These are phyloP conservation scores for Meles meles DNA, from an alignment of 2,113 vertebrate species.

Conservation along the genomic window DNA sequence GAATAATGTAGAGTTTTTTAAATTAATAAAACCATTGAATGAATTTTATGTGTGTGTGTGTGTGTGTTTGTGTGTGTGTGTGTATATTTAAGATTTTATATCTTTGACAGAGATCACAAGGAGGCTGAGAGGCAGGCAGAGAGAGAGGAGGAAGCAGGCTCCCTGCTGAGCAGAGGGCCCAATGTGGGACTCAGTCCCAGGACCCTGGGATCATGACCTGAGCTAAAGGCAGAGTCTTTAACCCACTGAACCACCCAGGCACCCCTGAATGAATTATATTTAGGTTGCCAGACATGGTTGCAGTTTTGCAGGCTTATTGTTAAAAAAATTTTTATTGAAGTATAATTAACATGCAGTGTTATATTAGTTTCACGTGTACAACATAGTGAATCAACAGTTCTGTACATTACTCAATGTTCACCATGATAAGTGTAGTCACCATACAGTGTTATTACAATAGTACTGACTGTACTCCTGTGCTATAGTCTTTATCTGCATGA, in stretches of 20 bases:
- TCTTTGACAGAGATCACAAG: no score
- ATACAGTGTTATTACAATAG: not conserved
- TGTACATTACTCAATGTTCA: not conserved
- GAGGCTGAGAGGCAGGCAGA: no score
- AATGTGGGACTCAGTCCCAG: no score
- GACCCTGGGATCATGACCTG: no score
- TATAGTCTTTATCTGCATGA: not conserved
- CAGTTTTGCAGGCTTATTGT: not conserved
- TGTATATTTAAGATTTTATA: no score
- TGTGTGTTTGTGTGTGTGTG: no score
- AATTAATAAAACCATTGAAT: not conserved
- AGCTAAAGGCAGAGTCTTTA: no score
- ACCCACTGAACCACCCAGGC: no score
- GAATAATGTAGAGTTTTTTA: not conserved
- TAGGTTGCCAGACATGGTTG: not conserved
- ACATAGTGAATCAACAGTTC: not conserved
- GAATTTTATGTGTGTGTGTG: no score
- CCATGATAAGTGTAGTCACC: not conserved
- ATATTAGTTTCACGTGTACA: not conserved
- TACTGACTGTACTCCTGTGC: not conserved
- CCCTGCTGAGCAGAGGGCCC: no score
- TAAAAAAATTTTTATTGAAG: not conserved
- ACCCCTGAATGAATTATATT: not conserved
- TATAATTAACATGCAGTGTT: not conserved
- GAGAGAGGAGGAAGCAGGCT: no score